Percentiles rank a stretch among this genome's conserved stretches.
Evolutionary conservation across 2,797 vertebrate genomes (phyloP).

Genomic region (Clamator glandarius): DNA sequence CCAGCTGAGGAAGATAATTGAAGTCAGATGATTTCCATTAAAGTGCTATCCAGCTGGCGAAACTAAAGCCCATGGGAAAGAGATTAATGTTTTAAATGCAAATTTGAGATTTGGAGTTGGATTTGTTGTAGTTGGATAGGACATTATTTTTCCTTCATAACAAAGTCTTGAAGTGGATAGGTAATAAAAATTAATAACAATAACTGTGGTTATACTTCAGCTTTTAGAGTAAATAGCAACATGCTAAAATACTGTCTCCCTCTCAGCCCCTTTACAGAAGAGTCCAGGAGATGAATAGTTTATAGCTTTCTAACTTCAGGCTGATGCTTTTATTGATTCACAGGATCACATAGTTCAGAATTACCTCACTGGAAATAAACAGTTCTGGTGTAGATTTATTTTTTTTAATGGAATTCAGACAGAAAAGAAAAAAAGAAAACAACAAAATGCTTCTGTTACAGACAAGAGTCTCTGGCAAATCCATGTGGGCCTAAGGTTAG

Average conservation of each 20-base stretch:
- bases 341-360: background rate
- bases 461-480: background rate
- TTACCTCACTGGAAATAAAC: constrained; percentile 6
- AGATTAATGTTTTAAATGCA: constrained; percentile 4
- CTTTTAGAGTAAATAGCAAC: constrained; percentile 2
- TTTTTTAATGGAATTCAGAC: background rate
- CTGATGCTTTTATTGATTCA: constrained; percentile 22
- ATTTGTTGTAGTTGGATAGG: constrained; percentile 14
- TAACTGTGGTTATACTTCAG: background rate
- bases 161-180: constrained; percentile 32
- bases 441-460: background rate
- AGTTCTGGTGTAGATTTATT: background rate
- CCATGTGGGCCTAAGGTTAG: background rate
- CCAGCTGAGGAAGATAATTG: background rate
- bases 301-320: constrained; percentile 21
- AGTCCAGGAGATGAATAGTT: background rate
- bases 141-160: constrained; percentile 36
- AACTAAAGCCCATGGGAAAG: background rate
- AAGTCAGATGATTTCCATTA: constrained; percentile 17
- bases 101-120: background rate
- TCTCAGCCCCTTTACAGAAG: background rate
- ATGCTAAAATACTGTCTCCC: constrained; percentile 43
- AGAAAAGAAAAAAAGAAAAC: background rate
- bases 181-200: constrained; percentile 56
- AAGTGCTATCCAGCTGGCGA: background rate